Evolutionary conservation across 1,140 invertebrate genomes (phyloP).

Genomic region (Lineus longissimus): DNA sequence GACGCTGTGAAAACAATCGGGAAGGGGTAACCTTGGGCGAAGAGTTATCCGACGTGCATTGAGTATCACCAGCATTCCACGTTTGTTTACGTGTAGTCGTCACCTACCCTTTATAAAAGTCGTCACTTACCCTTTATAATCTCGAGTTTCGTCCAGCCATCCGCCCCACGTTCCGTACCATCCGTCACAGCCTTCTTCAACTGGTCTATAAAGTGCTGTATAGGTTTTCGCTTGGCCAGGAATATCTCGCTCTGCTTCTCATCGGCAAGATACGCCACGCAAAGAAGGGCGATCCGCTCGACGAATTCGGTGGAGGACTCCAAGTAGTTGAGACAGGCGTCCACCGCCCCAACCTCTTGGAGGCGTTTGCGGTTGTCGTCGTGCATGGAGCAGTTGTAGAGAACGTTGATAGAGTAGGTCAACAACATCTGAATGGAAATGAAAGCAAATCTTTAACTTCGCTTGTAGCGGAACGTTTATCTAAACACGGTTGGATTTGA

Average conservation of each 20-base stretch:
- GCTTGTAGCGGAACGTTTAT: no score
- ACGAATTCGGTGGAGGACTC: background rate
- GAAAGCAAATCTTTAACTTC: no score
- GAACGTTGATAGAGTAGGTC: no score
- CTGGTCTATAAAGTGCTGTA: background rate
- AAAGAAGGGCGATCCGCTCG: background rate
- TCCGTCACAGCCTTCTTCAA: background rate
- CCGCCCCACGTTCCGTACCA: background rate
- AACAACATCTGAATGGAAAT: no score
- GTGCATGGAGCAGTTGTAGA: constrained; percentile 2
- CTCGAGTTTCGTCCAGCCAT: background rate
- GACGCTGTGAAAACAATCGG: no score
- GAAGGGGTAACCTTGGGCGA: no score
- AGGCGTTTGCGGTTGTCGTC: background rate
- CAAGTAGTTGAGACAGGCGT: background rate
- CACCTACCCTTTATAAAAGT: no score
- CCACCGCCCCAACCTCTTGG: background rate
- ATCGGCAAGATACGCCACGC: background rate
- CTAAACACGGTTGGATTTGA: no score
- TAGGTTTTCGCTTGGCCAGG: background rate
- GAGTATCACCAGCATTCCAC: no score
- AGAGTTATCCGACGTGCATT: no score
- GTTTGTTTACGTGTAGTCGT: no score
- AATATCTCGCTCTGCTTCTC: constrained; percentile 7
- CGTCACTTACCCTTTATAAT: background rate